These are phyloP conservation scores for Timema cristinae DNA, from an alignment of 2,888 invertebrate species.

Conservation along the genomic window DNA sequence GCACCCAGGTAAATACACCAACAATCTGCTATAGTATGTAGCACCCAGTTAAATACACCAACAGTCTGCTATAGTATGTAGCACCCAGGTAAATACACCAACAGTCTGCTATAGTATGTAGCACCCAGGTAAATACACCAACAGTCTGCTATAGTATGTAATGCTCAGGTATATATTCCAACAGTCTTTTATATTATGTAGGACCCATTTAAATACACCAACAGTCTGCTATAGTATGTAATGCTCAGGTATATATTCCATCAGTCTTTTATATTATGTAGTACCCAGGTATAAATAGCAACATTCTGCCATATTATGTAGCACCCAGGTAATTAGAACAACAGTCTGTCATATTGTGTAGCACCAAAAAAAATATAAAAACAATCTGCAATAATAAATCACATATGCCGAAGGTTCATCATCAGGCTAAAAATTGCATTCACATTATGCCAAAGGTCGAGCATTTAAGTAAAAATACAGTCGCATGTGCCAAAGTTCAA, in stretches of 20 bases:
- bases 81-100: no score
- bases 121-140: no score
- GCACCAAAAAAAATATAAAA: neutral
- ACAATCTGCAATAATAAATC: neutral
- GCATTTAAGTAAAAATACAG: no score
- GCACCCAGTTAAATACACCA: no score
- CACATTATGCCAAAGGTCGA: no score
- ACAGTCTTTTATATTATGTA: constrained; percentile 46
- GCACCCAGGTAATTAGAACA: neutral
- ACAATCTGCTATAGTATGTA: neutral
- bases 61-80: no score
- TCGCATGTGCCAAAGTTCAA: no score
- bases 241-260: neutral
- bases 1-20: neutral
- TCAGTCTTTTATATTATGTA: neutral
- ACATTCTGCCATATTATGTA: neutral
- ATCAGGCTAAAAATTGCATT: no score
- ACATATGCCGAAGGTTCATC: no score
- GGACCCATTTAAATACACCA: constrained; percentile 49
- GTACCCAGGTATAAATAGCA: constrained; percentile 41
- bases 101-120: no score
- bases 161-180: no score
- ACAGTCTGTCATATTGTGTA: neutral
- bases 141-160: no score
- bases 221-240: neutral